Evolutionary conservation across 2,113 vertebrate genomes (phyloP).

Genomic region (Lepidothrix coronata): DNA sequence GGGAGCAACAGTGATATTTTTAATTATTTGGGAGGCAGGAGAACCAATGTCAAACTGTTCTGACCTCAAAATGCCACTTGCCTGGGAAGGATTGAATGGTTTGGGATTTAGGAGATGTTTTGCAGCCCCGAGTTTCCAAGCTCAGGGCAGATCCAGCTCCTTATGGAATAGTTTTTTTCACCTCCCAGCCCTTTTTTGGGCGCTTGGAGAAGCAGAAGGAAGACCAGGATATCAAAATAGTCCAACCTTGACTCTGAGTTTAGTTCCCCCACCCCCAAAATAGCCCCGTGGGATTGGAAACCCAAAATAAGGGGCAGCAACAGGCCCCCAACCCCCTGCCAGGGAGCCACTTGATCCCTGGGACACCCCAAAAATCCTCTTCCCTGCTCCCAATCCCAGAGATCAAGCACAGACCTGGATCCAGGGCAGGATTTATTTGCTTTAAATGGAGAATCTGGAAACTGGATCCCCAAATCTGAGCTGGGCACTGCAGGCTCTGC

Average conservation of each 20-base stretch:
- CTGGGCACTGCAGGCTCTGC: background rate
- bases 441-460: background rate
- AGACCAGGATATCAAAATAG: background rate
- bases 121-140: background rate
- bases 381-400: background rate
- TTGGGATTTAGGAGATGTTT: background rate
- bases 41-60: background rate
- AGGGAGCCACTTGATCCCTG: background rate
- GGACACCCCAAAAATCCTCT: background rate
- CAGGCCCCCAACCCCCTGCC: background rate
- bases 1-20: background rate
- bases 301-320: background rate
- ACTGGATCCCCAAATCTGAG: background rate
- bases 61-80: background rate
- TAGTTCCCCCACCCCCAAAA: background rate
- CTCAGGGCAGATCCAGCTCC: background rate
- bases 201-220: background rate
- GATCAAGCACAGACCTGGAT: background rate
- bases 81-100: background rate
- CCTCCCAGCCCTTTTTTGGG: background rate
- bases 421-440: background rate
- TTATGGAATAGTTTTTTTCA: background rate
- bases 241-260: background rate
- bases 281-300: background rate
- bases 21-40: background rate